These are phyloP conservation scores for Hyalella azteca DNA, from an alignment of 2,888 invertebrate genomes.

Conservation along the genomic window DNA sequence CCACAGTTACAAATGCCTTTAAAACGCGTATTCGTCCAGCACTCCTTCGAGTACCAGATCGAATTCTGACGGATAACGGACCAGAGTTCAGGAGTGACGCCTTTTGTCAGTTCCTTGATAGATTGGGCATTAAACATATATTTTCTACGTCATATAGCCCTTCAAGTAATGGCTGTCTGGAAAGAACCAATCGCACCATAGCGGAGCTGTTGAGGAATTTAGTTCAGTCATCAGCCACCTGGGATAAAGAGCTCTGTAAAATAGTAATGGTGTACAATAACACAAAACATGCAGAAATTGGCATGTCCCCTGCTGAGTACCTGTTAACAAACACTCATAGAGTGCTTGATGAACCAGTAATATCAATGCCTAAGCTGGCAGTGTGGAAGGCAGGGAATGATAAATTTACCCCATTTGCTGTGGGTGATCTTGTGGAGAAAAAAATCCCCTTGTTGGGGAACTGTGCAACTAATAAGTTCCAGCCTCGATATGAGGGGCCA, in stretches of 20 bases:
- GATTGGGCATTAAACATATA: neutral
- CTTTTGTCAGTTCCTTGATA: neutral
- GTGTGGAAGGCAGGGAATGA: neutral
- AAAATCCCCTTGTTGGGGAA: neutral
- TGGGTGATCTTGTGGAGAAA: neutral
- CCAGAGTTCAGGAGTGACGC: neutral
- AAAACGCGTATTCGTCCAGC: neutral
- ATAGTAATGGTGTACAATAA: neutral
- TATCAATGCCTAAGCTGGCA: too few relatives aligned
- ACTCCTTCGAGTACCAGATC: neutral
- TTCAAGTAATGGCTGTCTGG: neutral
- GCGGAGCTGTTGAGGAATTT: neutral
- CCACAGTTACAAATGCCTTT: neutral
- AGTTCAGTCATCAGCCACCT: too few relatives aligned
- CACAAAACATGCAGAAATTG: neutral
- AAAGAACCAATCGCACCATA: neutral
- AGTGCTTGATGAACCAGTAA: neutral
- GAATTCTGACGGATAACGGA: neutral
- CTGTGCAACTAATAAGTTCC: neutral
- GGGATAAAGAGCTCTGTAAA: neutral
- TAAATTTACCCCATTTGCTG: neutral
- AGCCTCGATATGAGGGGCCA: neutral
- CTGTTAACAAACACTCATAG: neutral
- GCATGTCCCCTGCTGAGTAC: neutral
- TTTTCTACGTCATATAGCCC: neutral